phyloP scores from a whole-genome alignment of 1,140 invertebrate genomes.

The Bactericera cockerelli region DNA sequence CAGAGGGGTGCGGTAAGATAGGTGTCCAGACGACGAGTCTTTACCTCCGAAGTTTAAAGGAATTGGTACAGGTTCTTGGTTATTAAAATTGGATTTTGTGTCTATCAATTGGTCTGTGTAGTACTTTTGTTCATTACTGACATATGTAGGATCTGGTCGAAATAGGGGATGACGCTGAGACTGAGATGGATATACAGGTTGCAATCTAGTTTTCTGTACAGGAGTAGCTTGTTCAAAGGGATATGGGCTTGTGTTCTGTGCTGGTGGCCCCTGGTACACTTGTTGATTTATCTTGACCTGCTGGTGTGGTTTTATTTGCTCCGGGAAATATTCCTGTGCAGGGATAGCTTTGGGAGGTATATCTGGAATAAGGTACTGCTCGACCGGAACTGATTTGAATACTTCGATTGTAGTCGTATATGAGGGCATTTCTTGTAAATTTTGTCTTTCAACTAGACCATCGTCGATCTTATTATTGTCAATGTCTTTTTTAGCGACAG shows the following conservation, averaged over 20 bases:
- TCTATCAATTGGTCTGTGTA: not conserved
- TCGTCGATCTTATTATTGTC: conserved; percentile 1
- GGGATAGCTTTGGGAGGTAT: not conserved
- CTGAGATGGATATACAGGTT: not conserved
- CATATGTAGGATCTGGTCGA: not conserved
- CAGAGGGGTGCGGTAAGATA: not conserved
- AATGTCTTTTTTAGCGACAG: not conserved
- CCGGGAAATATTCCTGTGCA: not conserved
- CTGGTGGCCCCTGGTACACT: not conserved
- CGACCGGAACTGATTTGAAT: conserved; percentile 5
- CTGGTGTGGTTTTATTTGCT: not conserved
- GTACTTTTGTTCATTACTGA: conserved; percentile 1
- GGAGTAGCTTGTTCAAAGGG: not conserved
- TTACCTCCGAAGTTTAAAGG: not conserved
- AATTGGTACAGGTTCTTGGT: not conserved
- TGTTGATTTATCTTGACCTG: not conserved
- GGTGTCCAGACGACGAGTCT: not conserved
- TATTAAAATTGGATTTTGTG: not conserved
- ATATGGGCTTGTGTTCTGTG: not conserved
- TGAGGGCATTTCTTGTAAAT: not conserved
- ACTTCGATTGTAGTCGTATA: conserved; percentile 9
- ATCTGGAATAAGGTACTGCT: conserved; percentile 1
- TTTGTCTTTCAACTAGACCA: not conserved
- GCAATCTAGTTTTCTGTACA: not conserved
- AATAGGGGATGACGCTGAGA: not conserved